phyloP scores from a whole-genome alignment of 2,797 vertebrate genomes.

The Sebastes reedi region DNA sequence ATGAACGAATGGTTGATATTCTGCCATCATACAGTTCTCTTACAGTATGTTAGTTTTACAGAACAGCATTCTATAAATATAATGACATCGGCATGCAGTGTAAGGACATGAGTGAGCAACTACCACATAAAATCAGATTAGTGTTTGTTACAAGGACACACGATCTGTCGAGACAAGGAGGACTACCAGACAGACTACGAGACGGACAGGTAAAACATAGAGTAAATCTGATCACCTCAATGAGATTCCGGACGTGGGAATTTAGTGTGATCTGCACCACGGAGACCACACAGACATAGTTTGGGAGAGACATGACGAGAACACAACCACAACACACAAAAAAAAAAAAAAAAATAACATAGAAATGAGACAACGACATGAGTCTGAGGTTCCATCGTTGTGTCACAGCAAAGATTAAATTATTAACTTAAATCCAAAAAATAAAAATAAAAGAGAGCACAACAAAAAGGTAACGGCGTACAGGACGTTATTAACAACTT shows the following conservation, averaged over 20 bases:
- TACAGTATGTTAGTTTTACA: not conserved
- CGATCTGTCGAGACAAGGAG: slow-evolving; percentile 40
- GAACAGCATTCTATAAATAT: not conserved
- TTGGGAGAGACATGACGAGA: slow-evolving; percentile 69
- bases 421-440: slow-evolving; percentile 23
- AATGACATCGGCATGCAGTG: slow-evolving; percentile 62
- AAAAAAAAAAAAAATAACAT: slow-evolving; percentile 67
- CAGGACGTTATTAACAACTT: slow-evolving; percentile 61
- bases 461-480: slow-evolving; percentile 45
- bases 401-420: slow-evolving; percentile 53
- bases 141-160: slow-evolving; percentile 50
- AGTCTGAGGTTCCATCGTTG: slow-evolving; percentile 71
- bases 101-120: slow-evolving; percentile 33
- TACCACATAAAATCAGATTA: slow-evolving; percentile 47
- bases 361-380: slow-evolving; percentile 65
- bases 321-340: slow-evolving; percentile 61
- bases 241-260: slow-evolving; percentile 88
- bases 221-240: slow-evolving; percentile 88
- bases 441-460: slow-evolving; percentile 35
- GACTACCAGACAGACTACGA: slow-evolving; percentile 63
- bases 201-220: slow-evolving; percentile 55
- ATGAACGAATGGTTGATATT: not conserved
- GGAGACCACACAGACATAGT: slow-evolving; percentile 76
- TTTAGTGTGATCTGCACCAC: slow-evolving; percentile 88
- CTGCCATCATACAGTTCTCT: not conserved